These are phyloP conservation scores for Eidolon dupreanum DNA, from an alignment of 2,797 vertebrate genomes.

Conservation along the genomic window DNA sequence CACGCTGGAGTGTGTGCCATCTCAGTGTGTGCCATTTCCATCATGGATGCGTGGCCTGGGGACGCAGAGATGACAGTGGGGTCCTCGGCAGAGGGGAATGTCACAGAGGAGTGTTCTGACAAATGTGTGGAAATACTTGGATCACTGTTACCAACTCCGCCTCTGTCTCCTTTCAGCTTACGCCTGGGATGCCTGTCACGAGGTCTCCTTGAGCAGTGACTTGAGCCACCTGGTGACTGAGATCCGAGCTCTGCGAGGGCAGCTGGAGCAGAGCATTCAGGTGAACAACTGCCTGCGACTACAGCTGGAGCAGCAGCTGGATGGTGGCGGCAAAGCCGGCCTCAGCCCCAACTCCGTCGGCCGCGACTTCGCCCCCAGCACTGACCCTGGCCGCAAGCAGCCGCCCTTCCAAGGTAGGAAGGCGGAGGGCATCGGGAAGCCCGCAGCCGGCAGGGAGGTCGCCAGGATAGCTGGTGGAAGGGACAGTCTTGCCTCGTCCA, in stretches of 20 bases:
- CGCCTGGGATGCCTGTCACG: conserved; percentile 78
- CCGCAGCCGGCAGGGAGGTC: too few species aligned
- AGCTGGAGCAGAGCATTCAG: conserved; percentile 90
- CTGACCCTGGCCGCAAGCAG: conserved; percentile 83
- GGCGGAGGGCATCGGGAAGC: background rate
- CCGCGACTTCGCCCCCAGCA: conserved; percentile 82
- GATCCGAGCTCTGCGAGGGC: conserved; percentile 88
- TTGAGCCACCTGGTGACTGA: conserved; percentile 89
- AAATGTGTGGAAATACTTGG: background rate
- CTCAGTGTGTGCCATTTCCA: background rate
- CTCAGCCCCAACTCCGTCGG: conserved; percentile 71
- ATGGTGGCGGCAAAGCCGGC: background rate
- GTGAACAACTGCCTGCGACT: conserved; percentile 89
- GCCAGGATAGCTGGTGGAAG: background rate
- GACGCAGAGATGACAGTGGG: background rate
- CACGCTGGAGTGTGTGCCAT: background rate
- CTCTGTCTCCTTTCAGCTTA: conserved; percentile 81
- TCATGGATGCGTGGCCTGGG: background rate
- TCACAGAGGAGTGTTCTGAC: background rate
- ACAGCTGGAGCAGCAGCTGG: conserved; percentile 87
- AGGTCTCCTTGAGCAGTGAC: conserved; percentile 79
- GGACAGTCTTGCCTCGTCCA: background rate
- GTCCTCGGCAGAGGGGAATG: background rate
- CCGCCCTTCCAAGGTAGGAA: conserved; percentile 85
- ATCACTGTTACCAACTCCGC: too few species aligned